These are phyloP conservation scores for Eupeodes latifasciatus DNA, from an alignment of 2,888 invertebrate genomes.

Conservation along the genomic window DNA sequence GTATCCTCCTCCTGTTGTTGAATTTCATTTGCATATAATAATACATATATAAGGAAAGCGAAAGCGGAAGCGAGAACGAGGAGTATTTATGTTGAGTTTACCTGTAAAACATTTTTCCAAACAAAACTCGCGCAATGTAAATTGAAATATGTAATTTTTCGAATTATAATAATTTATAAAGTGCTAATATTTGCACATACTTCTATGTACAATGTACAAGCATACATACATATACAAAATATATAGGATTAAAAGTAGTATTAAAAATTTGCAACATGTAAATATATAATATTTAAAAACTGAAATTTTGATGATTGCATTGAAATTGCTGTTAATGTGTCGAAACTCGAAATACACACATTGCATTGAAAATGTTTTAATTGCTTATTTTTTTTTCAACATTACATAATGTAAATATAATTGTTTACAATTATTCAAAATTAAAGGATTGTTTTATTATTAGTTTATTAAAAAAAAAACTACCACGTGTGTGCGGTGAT, in stretches of 20 bases:
- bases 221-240: background rate
- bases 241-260: background rate
- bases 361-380: background rate
- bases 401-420: background rate
- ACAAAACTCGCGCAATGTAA: constrained; percentile 4
- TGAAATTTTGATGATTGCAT: background rate
- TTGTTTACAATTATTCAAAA: background rate
- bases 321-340: background rate
- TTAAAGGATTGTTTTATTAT: background rate
- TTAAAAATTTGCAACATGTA: no score
- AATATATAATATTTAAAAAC: background rate
- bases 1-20: constrained; percentile 2
- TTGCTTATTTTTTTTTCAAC: background rate
- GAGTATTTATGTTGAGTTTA: background rate
- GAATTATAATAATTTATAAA: constrained; percentile 23
- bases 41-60: no score
- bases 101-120: constrained; percentile 17
- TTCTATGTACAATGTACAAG: background rate
- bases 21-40: constrained; percentile 29
- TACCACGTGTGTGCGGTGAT: no score
- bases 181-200: constrained; percentile 4
- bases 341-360: background rate
- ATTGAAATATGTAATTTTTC: constrained; percentile 21
- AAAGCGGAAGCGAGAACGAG: no score
- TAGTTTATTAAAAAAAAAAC: no score